Conservation (phyloP, 1,140 invertebrate species). For the Drosophila teissieri region DNA sequence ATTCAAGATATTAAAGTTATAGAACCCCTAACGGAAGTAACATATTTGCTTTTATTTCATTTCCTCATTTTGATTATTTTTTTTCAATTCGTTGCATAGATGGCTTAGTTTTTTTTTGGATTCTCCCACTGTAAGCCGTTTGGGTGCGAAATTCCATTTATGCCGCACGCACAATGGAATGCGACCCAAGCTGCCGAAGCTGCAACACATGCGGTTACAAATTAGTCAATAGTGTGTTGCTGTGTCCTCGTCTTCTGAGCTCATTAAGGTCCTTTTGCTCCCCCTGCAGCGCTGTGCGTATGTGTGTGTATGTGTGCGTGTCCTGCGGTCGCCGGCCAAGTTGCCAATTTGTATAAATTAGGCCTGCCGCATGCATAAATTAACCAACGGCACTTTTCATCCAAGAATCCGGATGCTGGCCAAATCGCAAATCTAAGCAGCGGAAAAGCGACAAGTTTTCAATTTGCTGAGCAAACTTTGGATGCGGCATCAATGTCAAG, state of each 20-base stretch:
- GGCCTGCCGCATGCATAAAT: constrained; percentile 61
- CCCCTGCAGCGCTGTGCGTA: constrained; percentile 2
- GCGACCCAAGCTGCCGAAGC: constrained; percentile 45
- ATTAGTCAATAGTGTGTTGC: constrained; percentile 73
- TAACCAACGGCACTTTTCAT: constrained; percentile 35
- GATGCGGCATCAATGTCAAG: constrained; percentile 53
- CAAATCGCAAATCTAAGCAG: constrained; percentile 31
- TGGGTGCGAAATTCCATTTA: constrained; percentile 70
- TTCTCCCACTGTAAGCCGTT: constrained; percentile 7
- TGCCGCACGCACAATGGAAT: constrained; percentile 63
- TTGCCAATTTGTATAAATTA: constrained; percentile 76
- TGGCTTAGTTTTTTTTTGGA: not conserved
- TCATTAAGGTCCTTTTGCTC: constrained; percentile 56
- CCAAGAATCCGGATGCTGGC: not conserved
- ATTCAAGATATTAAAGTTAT: too few relatives aligned
- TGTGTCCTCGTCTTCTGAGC: constrained; percentile 40
- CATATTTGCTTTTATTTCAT: not conserved
- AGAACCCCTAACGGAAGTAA: too few relatives aligned
- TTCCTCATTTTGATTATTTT: too few relatives aligned
- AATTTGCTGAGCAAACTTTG: constrained; percentile 53
- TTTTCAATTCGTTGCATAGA: too few relatives aligned
- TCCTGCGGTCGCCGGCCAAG: constrained; percentile 36
- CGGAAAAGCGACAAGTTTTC: constrained; percentile 50
- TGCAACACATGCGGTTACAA: constrained; percentile 77
- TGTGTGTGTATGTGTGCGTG: not conserved